Evolutionary conservation across 2,797 vertebrate species (phyloP), one percentile per base, ranked within the genome.

Genomic region (Staurois parvus): DNA sequence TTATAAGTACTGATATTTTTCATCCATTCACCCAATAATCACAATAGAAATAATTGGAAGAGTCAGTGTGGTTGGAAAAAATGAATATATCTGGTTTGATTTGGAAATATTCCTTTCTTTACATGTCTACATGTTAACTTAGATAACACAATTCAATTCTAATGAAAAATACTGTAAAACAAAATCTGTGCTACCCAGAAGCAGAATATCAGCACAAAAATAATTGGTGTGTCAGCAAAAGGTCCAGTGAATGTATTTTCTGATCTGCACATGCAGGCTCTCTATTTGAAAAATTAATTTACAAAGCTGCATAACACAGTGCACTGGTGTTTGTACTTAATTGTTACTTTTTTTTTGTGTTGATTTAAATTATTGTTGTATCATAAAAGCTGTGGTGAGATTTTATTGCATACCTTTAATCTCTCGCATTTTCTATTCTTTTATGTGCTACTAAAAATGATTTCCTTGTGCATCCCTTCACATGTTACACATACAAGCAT

Each of bases 211-310:
- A 59, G 29, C 26, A 83, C 52, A 66, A 72, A 81, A 86, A 48
- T 86, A 86, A 86, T 83, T 83, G 85, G 68, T 34, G 59, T 48
- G 40, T 45, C 62, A 72, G 30, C 34, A 70, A 77, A 74, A 73
- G 52, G 13, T 69, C 37, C 34, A 40, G 64, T 67, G 32, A n/a
- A 37, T 80, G 26, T 68, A 52, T 74, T 86, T n/a, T 73, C 28
- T 72, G 59, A 64, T 82, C 73, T 83, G n/a, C 68, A 30, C 21
- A 48, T 83, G 40, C 69, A 83, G 21, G 26, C 24, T 73, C 37
- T 74, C 69, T 59, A 56, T 75, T 9, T 68, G 80, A 83, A 26
- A 83, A 69, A 42, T 78, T 79, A 13, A 64, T 79, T 21, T 83
- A 56, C 10, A 72, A 81, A 42, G 48, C 28, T 42, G 78, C n/a